Percentiles rank a stretch among this genome's conserved stretches.
These are phyloP conservation scores for Diplodus sargus DNA, from an alignment of 2,797 vertebrate species.

Conservation along the genomic window DNA sequence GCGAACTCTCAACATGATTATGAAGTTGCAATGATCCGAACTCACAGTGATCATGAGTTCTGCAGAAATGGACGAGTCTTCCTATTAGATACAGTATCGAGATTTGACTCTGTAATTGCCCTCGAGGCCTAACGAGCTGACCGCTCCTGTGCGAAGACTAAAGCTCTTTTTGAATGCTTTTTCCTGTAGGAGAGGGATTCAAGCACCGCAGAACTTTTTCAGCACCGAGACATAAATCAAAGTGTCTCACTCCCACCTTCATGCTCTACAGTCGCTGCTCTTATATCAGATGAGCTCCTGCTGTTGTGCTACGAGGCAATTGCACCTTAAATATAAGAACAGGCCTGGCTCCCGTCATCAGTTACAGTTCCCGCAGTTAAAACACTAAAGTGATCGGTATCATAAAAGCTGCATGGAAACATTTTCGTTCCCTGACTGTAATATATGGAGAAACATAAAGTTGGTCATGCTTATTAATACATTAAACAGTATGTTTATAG, in stretches of 20 bases:
- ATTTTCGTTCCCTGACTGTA: background rate
- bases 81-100: background rate
- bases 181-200: slow-evolving; percentile 32
- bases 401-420: background rate
- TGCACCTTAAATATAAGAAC: slow-evolving; percentile 13
- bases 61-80: slow-evolving; percentile 30
- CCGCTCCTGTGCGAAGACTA: slow-evolving; percentile 21
- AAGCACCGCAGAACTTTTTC: slow-evolving; percentile 55
- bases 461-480: background rate
- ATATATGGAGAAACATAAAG: background rate
- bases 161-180: slow-evolving; percentile 40
- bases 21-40: slow-evolving; percentile 19
- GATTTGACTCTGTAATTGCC: slow-evolving; percentile 37
- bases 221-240: slow-evolving; percentile 65
- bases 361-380: slow-evolving; percentile 11
- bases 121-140: slow-evolving; percentile 39
- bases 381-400: background rate
- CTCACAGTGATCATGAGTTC: slow-evolving; percentile 26
- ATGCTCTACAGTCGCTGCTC: slow-evolving; percentile 42
- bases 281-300: slow-evolving; percentile 39
- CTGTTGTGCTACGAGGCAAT: slow-evolving; percentile 30
- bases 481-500: background rate
- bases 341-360: slow-evolving; percentile 2
- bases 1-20: slow-evolving; percentile 32
- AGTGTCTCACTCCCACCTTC: slow-evolving; percentile 40